These are phyloP conservation scores for Todiramphus chloris DNA, from an alignment of 2,113 vertebrate genomes.

Conservation along the genomic window DNA sequence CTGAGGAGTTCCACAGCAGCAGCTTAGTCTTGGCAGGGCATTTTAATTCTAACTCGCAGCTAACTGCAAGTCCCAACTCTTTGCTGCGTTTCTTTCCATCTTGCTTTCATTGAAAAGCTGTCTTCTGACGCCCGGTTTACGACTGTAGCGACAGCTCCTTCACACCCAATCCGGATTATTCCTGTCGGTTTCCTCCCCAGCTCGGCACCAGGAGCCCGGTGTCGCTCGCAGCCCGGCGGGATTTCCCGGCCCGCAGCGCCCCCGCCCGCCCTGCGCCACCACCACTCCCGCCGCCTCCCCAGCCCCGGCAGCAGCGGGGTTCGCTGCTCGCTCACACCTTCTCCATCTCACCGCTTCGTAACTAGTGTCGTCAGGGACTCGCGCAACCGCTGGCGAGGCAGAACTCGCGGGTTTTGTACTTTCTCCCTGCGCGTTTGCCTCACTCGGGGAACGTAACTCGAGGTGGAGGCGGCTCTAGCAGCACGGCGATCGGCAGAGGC, in stretches of 20 bases:
- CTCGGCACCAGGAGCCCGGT: accelerated
- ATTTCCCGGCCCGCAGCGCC: conserved; percentile 37
- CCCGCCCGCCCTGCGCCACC: neutral
- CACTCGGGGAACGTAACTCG: accelerated
- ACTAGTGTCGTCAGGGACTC: accelerated
- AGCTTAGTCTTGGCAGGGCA: neutral
- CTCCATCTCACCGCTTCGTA: accelerated
- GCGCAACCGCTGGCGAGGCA: accelerated
- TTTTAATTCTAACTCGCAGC: neutral
- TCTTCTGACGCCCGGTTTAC: neutral
- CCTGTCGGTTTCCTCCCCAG: accelerated
- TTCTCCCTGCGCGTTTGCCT: neutral
- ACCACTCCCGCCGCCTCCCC: neutral
- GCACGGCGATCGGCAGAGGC: accelerated
- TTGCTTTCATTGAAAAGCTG: neutral
- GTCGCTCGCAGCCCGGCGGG: accelerated
- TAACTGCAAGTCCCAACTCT: neutral
- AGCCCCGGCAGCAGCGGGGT: accelerated
- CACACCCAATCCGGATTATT: neutral
- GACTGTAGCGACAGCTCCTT: neutral
- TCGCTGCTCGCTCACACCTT: accelerated
- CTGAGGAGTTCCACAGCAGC: neutral
- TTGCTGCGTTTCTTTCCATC: neutral
- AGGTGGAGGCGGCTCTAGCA: no score
- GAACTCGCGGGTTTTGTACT: accelerated